A percentile compares a stretch with the other conserved stretches of the same genome.
Conservation (phyloP, 1,140 invertebrate species). For the Mylabris phalerata region DNA sequence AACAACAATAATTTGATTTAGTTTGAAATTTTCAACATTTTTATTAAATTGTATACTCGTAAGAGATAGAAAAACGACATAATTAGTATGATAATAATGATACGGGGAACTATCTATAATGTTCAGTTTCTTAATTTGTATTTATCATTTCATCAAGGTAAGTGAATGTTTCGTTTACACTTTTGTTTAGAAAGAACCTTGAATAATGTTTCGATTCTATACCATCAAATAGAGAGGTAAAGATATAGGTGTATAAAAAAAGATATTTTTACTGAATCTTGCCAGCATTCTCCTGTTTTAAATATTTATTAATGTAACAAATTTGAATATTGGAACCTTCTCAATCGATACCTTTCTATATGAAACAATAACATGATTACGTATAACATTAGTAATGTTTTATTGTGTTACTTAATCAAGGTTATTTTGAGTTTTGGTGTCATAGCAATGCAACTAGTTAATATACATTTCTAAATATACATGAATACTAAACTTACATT, state of each 20-base stretch:
- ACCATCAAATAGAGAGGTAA: constrained; percentile 25
- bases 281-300: constrained; percentile 31
- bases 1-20: no score
- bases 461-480: constrained; percentile 20
- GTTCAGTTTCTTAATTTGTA: no score
- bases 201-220: constrained; percentile 29
- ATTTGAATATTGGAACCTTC: constrained; percentile 22
- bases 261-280: constrained; percentile 30
- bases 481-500: constrained; percentile 12
- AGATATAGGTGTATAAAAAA: no score
- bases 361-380: constrained; percentile 23
- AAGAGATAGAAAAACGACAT: no score
- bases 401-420: constrained; percentile 30
- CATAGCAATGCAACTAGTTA: constrained; percentile 19
- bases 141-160: constrained; percentile 29
- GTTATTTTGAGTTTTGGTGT: constrained; percentile 26
- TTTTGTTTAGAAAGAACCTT: constrained; percentile 36
- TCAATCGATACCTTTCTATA: constrained; percentile 25
- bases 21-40: no score
- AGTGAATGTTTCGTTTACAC: constrained; percentile 33
- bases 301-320: constrained; percentile 27
- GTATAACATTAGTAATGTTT: constrained; percentile 23
- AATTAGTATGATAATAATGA: no score
- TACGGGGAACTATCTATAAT: no score
- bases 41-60: no score